Conservation (phyloP, 2,797 vertebrate species). For the Scleropages formosus region DNA sequence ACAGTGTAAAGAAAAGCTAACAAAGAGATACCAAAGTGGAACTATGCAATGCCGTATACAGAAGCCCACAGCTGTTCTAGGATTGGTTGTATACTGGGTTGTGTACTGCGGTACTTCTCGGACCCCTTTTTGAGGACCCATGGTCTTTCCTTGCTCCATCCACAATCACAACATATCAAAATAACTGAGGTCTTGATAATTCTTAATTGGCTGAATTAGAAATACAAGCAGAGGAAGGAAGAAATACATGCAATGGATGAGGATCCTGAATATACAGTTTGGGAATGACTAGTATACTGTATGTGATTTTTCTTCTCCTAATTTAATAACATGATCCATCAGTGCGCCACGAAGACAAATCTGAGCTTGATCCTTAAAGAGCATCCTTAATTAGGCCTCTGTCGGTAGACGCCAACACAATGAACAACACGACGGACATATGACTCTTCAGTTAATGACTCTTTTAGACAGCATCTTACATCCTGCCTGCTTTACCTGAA, state of each 20-base stretch:
- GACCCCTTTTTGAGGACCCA: no score
- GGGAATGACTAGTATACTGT: neutral
- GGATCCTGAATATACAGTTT: neutral
- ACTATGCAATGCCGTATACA: neutral
- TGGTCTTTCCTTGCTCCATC: no score
- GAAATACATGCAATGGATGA: neutral
- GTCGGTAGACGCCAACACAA: neutral
- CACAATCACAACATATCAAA: no score
- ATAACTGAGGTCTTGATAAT: no score
- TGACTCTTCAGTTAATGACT: neutral
- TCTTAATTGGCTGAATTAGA: neutral
- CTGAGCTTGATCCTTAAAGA: neutral
- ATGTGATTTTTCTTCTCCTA: neutral
- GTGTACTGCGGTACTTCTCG: neutral
- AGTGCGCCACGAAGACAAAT: slow-evolving; percentile 16
- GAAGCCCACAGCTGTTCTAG: neutral
- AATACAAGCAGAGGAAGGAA: neutral
- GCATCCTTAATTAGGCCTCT: slow-evolving; percentile 10
- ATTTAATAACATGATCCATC: slow-evolving; percentile 20
- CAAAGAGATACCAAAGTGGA: neutral
- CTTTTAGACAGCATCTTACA: slow-evolving; percentile 6
- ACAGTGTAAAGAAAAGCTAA: neutral
- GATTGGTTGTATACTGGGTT: neutral
- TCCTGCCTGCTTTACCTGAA: slow-evolving; percentile 3
- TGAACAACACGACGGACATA: neutral